Base-by-base conservation (phyloP, 1,140 invertebrate genomes). In the Galleria mellonella region DNA sequence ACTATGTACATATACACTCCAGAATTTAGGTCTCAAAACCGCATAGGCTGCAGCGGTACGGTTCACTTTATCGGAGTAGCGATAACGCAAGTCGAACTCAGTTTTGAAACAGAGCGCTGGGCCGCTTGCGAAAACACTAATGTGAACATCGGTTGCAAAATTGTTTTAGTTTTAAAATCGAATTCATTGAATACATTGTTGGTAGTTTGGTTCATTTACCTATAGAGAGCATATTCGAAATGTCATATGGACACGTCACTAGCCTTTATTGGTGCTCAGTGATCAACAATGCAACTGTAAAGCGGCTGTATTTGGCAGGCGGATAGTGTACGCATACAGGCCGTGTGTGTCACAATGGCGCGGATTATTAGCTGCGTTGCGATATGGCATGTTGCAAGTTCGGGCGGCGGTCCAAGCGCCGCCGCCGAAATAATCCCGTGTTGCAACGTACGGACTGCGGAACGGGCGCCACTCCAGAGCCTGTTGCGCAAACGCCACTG, bases 131-230 rank as follows among this genome's bases (percentile, higher is more conserved):
- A 83, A 83, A 85, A 85, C 70, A 61, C 75, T 79, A 85, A 85
- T 83, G 76, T 83, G 78, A 82, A 75, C 77, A 83, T 83, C 75
- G 75, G 68, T 85, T 83, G 82, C 82, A 75, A 85, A 85, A 85
- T 85, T 82, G 77, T 82, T 82, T 83, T 83, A 85, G 72, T 81
- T 85, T 83, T 79, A 71, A 78, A 77, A 83, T 79, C 67, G 65
- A 73, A 83, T 72, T 66, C 66, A 68, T 51, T 58, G 58, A 23
- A 23, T 23, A 51, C 62, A 58, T 70, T 66, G 54, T 55, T 11
- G 39, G 43, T 23, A 23, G 17, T 6, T 23, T 23, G 12, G 12
- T 9, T 1, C 17, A 23, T 11, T 7, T 14, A 35, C 13, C 32
- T 35, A 11, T 37, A 13, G 35, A 37, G n/a, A n/a, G 9, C n/a